Base-by-base conservation (phyloP, 2,797 vertebrate species). In the Myotis pilosus region DNA sequence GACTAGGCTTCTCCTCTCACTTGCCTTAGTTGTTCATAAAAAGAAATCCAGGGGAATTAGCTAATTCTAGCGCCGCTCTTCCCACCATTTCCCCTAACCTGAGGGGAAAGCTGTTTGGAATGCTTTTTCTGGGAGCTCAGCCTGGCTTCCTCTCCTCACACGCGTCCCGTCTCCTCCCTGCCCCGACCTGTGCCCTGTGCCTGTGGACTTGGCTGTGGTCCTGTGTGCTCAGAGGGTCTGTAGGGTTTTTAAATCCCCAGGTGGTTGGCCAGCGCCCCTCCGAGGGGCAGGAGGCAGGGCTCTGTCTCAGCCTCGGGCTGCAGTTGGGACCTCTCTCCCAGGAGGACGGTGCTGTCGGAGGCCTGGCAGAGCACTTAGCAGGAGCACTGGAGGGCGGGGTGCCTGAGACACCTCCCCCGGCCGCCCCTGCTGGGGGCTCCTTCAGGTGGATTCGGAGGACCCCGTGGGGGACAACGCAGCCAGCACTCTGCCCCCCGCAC, bases 91-190 rank as follows among this genome's bases (percentile, higher is more conserved):
- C 30, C 2, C 33, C 2, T 11, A 20, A 64, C 38, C 55, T 11
- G 12, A 9, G 19, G 41, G 51, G 17, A 23, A 13, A 13, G 15
- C 23, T 7, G 23, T 41, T 71, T 60, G 15, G 51, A 62, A 20
- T 11, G 44, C 15, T 11, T 2, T 41, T 51, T 66, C 30, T 0
- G 5, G 11, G 57, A 33, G 66, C 69, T 93, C 22, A 12, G 60
- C 8, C 6, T 5, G 36, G 28, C 15, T 69, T 41, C 74, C 49
- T 82, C 44, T 69, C 68, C 71, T 74, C 25, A n/a, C 22, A 11
- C 6, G 3, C 2, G 25, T 11, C 47, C 2, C 0, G 0, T 3
- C n/a, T 19, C 3, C 38, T 5, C 72, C 11, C 36, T 2, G 41
- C 47, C 66, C 19, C 9, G 3, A 25, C 15, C 57, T 15, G 12